Evolutionary conservation across 2,797 vertebrate species (phyloP), one percentile per base, ranked within the genome.

Genomic region (Danio jaintianensis): DNA sequence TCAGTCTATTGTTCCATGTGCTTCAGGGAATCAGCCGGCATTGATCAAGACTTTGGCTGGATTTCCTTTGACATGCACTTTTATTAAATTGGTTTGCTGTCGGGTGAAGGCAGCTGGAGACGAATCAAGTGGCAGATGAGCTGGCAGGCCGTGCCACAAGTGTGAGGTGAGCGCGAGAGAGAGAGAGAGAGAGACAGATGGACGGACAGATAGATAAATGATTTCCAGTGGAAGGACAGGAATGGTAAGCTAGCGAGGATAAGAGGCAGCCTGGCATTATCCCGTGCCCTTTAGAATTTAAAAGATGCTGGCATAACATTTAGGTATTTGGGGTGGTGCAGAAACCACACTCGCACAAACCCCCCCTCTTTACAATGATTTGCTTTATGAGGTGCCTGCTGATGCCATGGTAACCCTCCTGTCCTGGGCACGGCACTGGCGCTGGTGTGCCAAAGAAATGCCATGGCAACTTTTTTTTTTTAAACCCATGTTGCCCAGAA

Each of bases 321-420:
- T 90, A 90, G 86, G 66, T 80, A 58, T 86, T 86, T 82, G 83
- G 72, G 73, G 77, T 80, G 82, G 88, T 84, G 86, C 84, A 75
- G 79, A 82, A 87, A 84, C 86, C 74, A 81, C 79, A 56, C 87
- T 86, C 75, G 80, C 88, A 85, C 75, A 68, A 86, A 89, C 86
- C 89, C 89, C 82, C 89, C 91, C 93, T 29, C 29, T 29, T 29
- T 29, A 94, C 93, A 94, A 95, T 93, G 92, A 93, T 92, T 89
- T 89, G 92, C 93, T 94, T 95, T 93, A 94, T 94, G 92, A 93
- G 92, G 93, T 94, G 91, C 93, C 93, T 92, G 85, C 88, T 81
- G 93, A 90, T 94, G 92, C 92, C 94, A 95, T 94, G 93, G 94
- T 94, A 94, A 94, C 94, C 94, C 91, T 90, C 90, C 93, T 90